Base-by-base conservation (phyloP, 1,140 invertebrate species). In the Drosophila littoralis region DNA sequence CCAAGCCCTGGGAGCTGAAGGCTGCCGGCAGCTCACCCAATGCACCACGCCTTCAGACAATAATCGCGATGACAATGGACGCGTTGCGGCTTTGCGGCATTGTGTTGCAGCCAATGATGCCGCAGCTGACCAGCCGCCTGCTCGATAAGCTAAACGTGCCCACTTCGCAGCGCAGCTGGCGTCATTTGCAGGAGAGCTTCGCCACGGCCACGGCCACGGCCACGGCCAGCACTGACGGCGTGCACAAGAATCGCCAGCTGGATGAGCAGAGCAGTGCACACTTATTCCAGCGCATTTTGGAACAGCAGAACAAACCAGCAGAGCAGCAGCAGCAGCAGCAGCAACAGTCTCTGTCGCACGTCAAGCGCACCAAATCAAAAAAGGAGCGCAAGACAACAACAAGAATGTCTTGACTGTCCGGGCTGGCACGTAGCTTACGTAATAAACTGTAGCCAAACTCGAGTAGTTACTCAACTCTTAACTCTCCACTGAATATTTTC, bases 1-100 rank as follows among this genome's bases (percentile, higher is more conserved):
- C 96, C 63, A 95, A 96, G 92, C 98, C 98, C 0, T 99, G 98
- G 98, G 93, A 95, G 74, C 93, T 99, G 50, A 94, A 93, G 58
- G 36, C 64, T n/a, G 95, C 96, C n/a, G 72, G 55, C 68, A 57
- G 35, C 32, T 22, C 63, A 33, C 57, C 66, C 9, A 84, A 92
- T 48, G 55, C 75, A 45, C 86, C 88, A 63, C 94, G 94, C 73
- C 91, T 99, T 8, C 93, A 96, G 70, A 94, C 94, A 15, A 94
- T 98, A 13, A 93, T 99, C 60, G 96, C 96, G 83, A 88, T 99
- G 12, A 95, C 96, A 46, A 93, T 99, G 91, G 98, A 99, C 93
- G 95, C 95, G 1, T 91, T 97, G 17, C 94, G 97, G 83, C 94
- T 97, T 32, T 94, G 94, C 78, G 95, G 94, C 22, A 95, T 98